These are phyloP conservation scores for Microcebus griseorufus DNA, from an alignment of 2,113 vertebrate genomes.

Conservation along the genomic window DNA sequence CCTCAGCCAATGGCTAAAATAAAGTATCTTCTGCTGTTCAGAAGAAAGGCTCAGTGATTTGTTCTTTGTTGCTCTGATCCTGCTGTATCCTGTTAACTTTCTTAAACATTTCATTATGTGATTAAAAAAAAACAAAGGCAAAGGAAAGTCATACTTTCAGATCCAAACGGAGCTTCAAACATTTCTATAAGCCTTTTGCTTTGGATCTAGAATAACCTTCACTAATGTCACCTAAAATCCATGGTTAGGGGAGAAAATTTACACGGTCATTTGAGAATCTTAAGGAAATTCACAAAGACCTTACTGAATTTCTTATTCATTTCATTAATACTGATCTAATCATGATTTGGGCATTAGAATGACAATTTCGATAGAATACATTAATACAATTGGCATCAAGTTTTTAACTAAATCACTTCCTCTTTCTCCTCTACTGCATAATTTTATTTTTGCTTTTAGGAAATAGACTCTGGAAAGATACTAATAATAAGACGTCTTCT, in stretches of 20 bases:
- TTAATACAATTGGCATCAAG: neutral
- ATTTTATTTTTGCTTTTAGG: constrained; percentile 38
- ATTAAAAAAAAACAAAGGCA: neutral
- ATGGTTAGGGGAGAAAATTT: neutral
- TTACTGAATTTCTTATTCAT: constrained; percentile 1
- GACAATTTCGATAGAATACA: neutral
- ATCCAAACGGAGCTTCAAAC: constrained; percentile 21
- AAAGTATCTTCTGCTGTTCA: neutral
- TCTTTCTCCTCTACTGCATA: neutral
- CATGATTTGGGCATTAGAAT: neutral
- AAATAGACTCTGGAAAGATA: constrained; percentile 21
- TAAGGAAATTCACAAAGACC: neutral
- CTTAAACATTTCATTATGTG: constrained; percentile 9
- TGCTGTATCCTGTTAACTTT: neutral
- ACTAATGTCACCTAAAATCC: neutral
- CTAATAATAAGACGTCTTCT: neutral
- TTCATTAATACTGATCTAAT: neutral
- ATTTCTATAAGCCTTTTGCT: neutral
- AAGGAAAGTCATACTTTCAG: neutral
- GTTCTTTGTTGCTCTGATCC: neutral
- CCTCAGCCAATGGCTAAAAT: neutral
- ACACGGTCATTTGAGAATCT: neutral
- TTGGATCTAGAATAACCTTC: neutral
- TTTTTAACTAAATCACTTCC: neutral
- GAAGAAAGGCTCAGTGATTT: constrained; percentile 10